Base-by-base conservation (phyloP, 1,140 invertebrate genomes). In the Drosophila burlai region DNA sequence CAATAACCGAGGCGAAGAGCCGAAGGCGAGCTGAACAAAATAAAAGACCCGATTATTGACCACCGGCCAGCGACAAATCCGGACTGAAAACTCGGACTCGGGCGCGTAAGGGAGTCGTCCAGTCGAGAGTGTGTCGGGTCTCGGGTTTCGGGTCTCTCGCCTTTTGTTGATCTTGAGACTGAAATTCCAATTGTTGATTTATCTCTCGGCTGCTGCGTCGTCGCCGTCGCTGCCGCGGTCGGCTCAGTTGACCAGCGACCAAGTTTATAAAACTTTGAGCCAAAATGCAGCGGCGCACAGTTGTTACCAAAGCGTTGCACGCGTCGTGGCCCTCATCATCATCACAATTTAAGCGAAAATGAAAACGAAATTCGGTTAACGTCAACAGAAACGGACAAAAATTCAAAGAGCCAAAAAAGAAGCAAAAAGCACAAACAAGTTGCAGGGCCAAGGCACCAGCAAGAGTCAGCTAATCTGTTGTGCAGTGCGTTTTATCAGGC, bases 221-320 rank as follows among this genome's bases (percentile, higher is more conserved):
- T 40, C 49, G 65, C 26, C 29, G 50, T 18, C 47, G 38, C 49
- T 54, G 55, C 42, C 21, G 52, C 18, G 40, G 49, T 40, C 50
- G 38, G 34, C 73, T 42, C 59, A 45, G 47, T 69, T 89, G 65
- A 84, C 87, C 71, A 87, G 85, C 80, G 85, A 91, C 85, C 85
- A 89, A 89, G 85, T 89, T 89, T 90, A 89, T 89, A 89, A 90
- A 89, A 90, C 82, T 82, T 89, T 89, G 86, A 83, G 85, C 85
- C 85, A 90, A 90, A 89, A 85, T 89, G 85, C 85, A 89, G 81
- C 76, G 82, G 78, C 85, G 79, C 85, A 89, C 85, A 89, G 85
- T 89, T 89, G 85, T 73, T 85, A 69, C 78, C 61, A 89, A 73
- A 80, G 79, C 85, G 85, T 90, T 90, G 84, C 84, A 89, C 85